Conservation (phyloP, 2,113 vertebrate species). For the Suricata suricatta region DNA sequence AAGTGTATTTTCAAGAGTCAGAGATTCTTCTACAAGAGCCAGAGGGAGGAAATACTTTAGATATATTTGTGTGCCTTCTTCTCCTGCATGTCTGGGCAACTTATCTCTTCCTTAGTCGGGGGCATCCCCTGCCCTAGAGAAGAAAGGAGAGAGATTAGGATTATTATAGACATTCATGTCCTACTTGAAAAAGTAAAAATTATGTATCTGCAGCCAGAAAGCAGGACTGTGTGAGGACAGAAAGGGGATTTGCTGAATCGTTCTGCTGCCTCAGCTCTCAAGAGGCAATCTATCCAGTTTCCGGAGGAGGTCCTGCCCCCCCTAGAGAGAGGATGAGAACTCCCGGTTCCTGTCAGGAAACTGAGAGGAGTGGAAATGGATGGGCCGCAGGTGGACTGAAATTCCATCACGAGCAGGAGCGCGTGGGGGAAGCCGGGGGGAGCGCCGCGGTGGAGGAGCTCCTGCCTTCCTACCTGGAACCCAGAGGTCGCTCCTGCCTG, state of each 20-base stretch:
- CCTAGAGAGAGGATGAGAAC: not conserved
- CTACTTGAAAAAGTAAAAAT: not conserved
- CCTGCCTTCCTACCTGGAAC: not conserved
- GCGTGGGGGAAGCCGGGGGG: not conserved
- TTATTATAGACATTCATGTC: not conserved
- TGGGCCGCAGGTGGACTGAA: too few species aligned
- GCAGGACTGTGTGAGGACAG: not conserved
- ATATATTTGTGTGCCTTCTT: not conserved
- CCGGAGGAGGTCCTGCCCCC: not conserved
- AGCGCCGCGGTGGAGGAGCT: fast-evolving
- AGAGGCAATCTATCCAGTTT: not conserved
- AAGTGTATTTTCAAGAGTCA: not conserved
- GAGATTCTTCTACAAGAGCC: not conserved
- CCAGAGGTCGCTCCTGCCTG: fast-evolving
- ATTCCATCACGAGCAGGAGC: too few species aligned
- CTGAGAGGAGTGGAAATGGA: not conserved
- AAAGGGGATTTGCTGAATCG: not conserved
- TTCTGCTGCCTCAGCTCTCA: not conserved
- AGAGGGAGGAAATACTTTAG: not conserved
- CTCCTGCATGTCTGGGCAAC: not conserved
- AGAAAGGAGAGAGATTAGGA: not conserved
- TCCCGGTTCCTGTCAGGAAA: not conserved
- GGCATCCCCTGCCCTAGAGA: not conserved
- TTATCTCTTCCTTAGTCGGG: not conserved
- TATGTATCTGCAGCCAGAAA: not conserved